Evolutionary conservation across 2,888 invertebrate genomes (phyloP).

Genomic region (Apoderus coryli): DNA sequence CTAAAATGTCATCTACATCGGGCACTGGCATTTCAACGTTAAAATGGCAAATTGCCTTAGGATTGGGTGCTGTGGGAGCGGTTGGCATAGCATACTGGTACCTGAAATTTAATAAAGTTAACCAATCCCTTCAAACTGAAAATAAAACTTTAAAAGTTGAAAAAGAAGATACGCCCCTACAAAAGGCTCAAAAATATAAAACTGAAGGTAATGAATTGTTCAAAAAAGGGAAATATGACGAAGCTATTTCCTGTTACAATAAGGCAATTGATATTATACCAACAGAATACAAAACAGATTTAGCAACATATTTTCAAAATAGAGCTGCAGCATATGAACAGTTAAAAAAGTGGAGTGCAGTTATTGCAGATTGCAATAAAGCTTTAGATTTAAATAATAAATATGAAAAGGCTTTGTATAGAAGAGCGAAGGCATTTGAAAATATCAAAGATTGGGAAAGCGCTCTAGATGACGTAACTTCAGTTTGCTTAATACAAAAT

Average conservation of each 20-base stretch:
- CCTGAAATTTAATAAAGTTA: conserved; percentile 35
- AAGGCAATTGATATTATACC: conserved; percentile 88
- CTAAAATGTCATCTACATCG: conserved; percentile 19
- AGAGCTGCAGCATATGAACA: conserved; percentile 92
- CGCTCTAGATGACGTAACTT: conserved; percentile 84
- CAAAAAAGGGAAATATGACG: conserved; percentile 74
- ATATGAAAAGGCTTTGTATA: conserved; percentile 75
- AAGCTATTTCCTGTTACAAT: conserved; percentile 79
- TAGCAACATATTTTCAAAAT: conserved; percentile 90
- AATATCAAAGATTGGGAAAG: conserved; percentile 61
- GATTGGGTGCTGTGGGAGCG: conserved; percentile 70
- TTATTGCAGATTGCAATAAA: conserved; percentile 73
- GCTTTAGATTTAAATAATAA: conserved; percentile 73
- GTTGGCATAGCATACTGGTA: conserved; percentile 54
- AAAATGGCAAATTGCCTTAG: conserved; percentile 78
- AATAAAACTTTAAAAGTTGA: conserved; percentile 20
- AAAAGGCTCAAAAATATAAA: conserved; percentile 67
- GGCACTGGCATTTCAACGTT: conserved; percentile 36
- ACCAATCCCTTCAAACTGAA: conserved; percentile 13
- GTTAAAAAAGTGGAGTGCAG: conserved; percentile 68
- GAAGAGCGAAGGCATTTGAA: conserved; percentile 75
- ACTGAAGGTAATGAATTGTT: conserved; percentile 83
- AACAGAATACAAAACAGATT: conserved; percentile 50
- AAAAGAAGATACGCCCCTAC: conserved; percentile 42
- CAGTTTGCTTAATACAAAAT: conserved; percentile 79